Evolutionary conservation across 2,113 vertebrate species (phyloP), one percentile per base, ranked within the genome.

Genomic region (Dromaius novaehollandiae): DNA sequence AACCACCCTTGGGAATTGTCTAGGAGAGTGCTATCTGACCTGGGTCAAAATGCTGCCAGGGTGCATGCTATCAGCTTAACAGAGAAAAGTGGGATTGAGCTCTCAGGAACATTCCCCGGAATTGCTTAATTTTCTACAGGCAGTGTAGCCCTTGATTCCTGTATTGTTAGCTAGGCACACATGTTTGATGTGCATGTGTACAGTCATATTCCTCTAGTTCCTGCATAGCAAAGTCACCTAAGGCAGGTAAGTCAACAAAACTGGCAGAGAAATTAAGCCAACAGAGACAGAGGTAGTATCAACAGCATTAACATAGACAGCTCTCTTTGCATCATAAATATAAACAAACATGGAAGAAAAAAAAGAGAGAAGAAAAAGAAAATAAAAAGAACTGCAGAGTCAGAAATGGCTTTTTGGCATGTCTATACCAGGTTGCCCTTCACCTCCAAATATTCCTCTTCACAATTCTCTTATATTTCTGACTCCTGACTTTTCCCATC

Each of bases 21-120:
- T 93, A 89, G 51, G 38, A 89, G 38, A 88, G 79, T 15, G 61
- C 85, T 91, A 56, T 91, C 71, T 91, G 90, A 95, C 82, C 71
- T 55, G 34, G 82, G 79, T 93, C 95, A 88, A 28, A 71, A 18
- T 25, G 25, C 77, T 93, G 88, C 84, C 82, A 94, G 48, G 44
- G 93, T 77, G 71, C 79, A 28, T 46, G 40, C 58, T 66, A 74
- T 73, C 13, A 82, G 36, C 48, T 66, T 77, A 55, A 58, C 2
- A 36, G 48, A 69, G 50, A 80, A 91, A 91, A 91, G 89, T 66
- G 88, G 79, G 85, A 93, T 86, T 86, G 58, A 70, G 36, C 40
- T 91, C 75, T 63, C 79, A 93, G 40, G 66, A 94, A 88, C 40
- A 82, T 93, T 93, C 61, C 73, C 83, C 86, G 81, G 60, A 61